Evolutionary conservation across 2,797 vertebrate genomes (phyloP).

Genomic region (Oreochromis mossambicus): DNA sequence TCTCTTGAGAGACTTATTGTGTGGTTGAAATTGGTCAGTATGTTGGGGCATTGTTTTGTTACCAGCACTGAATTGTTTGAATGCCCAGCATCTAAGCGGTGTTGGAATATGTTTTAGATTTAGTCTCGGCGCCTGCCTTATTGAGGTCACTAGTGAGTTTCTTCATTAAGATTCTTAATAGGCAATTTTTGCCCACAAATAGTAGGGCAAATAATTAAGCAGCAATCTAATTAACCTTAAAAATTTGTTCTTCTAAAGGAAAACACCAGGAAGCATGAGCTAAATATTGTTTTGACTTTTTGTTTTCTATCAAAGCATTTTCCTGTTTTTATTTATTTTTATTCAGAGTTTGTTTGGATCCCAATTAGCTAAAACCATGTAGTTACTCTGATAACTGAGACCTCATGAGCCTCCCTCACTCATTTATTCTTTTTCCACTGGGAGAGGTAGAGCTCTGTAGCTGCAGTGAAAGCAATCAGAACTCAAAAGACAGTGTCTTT

Average conservation of each 20-base stretch:
- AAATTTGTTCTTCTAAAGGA: neutral
- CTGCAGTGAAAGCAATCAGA: neutral
- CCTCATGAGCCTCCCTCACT: constrained; percentile 18
- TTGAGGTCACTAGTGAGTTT: neutral
- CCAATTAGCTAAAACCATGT: constrained; percentile 40
- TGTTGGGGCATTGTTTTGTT: neutral
- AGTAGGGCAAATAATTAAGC: neutral
- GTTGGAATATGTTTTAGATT: neutral
- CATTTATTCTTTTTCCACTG: constrained; percentile 13
- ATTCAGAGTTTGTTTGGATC: constrained; percentile 30
- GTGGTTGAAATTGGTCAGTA: constrained; percentile 22
- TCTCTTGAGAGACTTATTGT: constrained; percentile 29
- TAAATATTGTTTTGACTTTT: neutral
- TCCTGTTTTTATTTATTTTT: constrained; percentile 20
- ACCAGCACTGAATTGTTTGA: constrained; percentile 2
- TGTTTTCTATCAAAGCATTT: neutral
- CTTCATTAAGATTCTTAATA: neutral
- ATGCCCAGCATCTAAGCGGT: neutral
- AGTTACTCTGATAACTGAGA: constrained; percentile 24
- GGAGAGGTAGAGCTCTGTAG: constrained; percentile 4
- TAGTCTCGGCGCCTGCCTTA: neutral
- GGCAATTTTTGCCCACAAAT: neutral
- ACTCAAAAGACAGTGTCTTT: neutral
- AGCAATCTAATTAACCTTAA: neutral
- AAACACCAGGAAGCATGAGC: neutral